Evolutionary conservation across 2,797 vertebrate genomes (phyloP).

Genomic region (Galaxias olidus): DNA sequence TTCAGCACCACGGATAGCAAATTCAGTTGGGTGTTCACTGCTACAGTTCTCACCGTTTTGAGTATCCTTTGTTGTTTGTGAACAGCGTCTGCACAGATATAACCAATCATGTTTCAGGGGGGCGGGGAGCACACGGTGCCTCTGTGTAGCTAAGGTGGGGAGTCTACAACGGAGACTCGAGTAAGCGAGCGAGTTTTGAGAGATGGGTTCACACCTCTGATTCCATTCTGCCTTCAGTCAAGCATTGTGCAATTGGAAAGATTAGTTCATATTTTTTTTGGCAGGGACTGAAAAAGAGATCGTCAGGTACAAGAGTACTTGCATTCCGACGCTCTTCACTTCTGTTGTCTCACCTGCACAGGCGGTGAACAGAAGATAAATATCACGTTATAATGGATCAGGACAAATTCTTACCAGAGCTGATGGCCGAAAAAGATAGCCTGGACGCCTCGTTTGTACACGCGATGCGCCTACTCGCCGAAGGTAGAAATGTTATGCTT

Average conservation of each 20-base stretch:
- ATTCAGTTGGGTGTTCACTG: conserved; percentile 4
- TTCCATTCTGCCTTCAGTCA: conserved; percentile 41
- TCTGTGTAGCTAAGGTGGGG: conserved; percentile 64
- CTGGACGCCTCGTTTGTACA: conserved; percentile 93
- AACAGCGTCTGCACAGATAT: conserved; percentile 51
- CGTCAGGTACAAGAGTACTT: conserved; percentile 37
- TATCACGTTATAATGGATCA: conserved; percentile 82
- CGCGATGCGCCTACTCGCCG: conserved; percentile 88
- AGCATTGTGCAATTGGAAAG: conserved; percentile 38
- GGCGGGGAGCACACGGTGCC: conserved; percentile 64
- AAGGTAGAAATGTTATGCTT: too few species aligned
- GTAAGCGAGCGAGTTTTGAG: conserved; percentile 56
- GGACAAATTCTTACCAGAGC: conserved; percentile 91
- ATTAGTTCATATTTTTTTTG: conserved; percentile 24
- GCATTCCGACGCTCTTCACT: conserved; percentile 56
- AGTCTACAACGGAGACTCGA: conserved; percentile 58
- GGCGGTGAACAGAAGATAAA: conserved; percentile 61
- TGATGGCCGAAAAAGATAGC: conserved; percentile 92
- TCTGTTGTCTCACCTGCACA: conserved; percentile 69
- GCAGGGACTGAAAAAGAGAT: conserved; percentile 29
- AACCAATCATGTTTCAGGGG: conserved; percentile 68
- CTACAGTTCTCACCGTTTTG: not conserved
- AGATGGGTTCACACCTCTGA: conserved; percentile 72
- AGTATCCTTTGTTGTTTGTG: conserved; percentile 32
- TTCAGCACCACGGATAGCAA: conserved; percentile 21